A percentile compares a stretch with the other conserved stretches of the same genome.
Conservation (phyloP, 2,113 vertebrate genomes). For the Oxygymnocypris stewartii region DNA sequence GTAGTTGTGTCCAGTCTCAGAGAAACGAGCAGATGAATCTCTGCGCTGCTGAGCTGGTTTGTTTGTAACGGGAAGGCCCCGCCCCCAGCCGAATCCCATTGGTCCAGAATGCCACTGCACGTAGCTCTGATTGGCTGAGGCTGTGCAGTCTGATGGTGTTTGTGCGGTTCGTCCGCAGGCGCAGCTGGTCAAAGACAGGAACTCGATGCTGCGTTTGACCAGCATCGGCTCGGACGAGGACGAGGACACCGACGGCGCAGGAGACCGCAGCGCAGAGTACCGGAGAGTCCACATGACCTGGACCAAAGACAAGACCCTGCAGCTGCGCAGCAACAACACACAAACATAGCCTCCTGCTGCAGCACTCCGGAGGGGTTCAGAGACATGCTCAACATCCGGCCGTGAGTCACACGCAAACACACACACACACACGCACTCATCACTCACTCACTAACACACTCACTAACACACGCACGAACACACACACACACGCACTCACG, state of each 20-base stretch:
- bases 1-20: no score
- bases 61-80: no score
- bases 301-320: conserved; percentile 85
- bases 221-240: conserved; percentile 92
- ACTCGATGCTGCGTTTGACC: conserved; percentile 87
- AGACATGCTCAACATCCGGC: conserved; percentile 89
- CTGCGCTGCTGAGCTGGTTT: no score
- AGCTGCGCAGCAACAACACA: conserved; percentile 65
- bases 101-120: no score
- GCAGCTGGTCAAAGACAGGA: conserved; percentile 88
- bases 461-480: no score
- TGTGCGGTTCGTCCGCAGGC: conserved; percentile 70
- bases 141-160: not conserved
- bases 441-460: no score
- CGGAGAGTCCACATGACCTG: conserved; percentile 90
- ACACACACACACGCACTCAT: conserved; percentile 14
- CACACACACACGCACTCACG: no score
- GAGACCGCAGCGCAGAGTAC: conserved; percentile 67
- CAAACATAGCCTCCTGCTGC: conserved; percentile 66
- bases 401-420: conserved; percentile 77
- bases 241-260: conserved; percentile 81
- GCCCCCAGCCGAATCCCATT: no score
- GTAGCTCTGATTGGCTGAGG: not conserved
- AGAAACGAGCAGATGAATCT: no score
- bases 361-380: conserved; percentile 87